phyloP scores from a whole-genome alignment of 2,797 vertebrate genomes.

The Poeciliopsis paucimaculata region DNA sequence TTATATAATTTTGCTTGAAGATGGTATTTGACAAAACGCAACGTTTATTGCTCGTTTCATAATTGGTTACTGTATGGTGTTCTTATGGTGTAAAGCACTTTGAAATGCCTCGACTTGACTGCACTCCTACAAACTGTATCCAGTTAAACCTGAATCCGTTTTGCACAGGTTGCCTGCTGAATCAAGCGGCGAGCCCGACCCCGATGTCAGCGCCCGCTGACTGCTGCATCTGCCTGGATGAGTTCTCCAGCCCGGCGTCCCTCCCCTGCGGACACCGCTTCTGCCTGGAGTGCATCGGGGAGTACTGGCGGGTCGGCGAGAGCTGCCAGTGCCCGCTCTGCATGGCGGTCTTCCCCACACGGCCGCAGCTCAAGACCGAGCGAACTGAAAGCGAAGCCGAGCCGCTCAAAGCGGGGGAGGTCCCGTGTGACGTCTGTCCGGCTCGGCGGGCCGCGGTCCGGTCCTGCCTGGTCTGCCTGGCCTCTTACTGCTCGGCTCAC shows the following conservation, averaged over 20 bases:
- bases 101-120: not conserved
- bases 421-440: conserved; percentile 70
- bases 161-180: not conserved
- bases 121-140: not conserved
- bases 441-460: conserved; percentile 52
- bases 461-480: conserved; percentile 74
- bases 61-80: too few species aligned
- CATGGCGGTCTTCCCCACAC: conserved; percentile 46
- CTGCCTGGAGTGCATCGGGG: conserved; percentile 66
- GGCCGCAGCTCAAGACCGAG: conserved; percentile 48
- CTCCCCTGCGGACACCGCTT: conserved; percentile 69
- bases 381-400: not conserved
- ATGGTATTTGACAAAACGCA: too few species aligned
- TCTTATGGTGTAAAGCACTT: too few species aligned
- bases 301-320: conserved; percentile 58
- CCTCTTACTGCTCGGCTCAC: conserved; percentile 62
- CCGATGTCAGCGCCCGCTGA: conserved; percentile 33
- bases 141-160: not conserved
- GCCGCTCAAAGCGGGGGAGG: conserved; percentile 58
- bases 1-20: too few species aligned
- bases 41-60: too few species aligned
- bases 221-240: conserved; percentile 72
- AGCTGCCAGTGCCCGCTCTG: conserved; percentile 66
- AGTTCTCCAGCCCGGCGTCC: conserved; percentile 31
- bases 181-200: not conserved